Percentiles rank a stretch among this genome's conserved stretches.
phyloP scores from a whole-genome alignment of 2,797 vertebrate genomes.

The Diglossa cyanea region DNA sequence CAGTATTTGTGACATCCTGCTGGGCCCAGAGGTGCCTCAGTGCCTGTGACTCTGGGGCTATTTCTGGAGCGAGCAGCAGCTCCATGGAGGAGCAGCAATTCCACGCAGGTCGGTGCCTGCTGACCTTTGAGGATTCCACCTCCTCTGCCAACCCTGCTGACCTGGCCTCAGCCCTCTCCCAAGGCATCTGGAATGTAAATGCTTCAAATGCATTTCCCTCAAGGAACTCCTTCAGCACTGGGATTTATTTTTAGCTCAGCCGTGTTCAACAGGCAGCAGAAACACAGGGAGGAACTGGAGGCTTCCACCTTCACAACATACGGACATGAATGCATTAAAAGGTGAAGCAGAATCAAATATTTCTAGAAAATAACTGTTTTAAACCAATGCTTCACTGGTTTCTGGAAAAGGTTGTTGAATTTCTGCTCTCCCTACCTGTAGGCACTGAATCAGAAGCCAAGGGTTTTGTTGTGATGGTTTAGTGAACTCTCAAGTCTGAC shows the following conservation, averaged over 20 bases:
- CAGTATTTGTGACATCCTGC: background rate
- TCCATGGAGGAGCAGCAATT: background rate
- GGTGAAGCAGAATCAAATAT: background rate
- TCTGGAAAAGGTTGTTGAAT: background rate
- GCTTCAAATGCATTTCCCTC: background rate
- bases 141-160: background rate
- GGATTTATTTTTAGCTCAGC: background rate
- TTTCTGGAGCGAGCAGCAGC: conserved; percentile 2
- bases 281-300: background rate
- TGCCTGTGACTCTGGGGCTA: background rate
- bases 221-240: background rate
- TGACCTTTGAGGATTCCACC: background rate
- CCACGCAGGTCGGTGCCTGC: background rate
- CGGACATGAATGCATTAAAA: background rate
- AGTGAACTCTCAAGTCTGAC: background rate
- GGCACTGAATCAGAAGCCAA: background rate
- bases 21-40: background rate
- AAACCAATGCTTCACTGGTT: background rate
- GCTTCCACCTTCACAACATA: background rate
- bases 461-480: background rate
- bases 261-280: background rate
- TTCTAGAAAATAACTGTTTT: background rate
- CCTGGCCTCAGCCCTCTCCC: background rate
- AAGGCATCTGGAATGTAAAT: background rate
- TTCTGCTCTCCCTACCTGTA: background rate